phyloP scores from a whole-genome alignment of 2,113 vertebrate genomes.

The Dicentrarchus labrax region DNA sequence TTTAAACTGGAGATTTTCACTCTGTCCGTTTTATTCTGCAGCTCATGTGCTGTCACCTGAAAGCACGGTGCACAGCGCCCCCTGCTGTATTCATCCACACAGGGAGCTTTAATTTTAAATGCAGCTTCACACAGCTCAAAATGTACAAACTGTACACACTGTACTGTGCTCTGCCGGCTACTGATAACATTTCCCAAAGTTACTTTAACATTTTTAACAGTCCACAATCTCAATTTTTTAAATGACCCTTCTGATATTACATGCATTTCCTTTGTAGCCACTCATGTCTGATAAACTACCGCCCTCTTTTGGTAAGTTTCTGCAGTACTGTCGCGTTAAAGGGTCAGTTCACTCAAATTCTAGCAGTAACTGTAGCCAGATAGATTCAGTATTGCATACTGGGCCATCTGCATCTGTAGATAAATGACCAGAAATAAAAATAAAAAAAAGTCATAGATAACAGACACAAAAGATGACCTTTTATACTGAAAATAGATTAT shows the following conservation, averaged over 20 bases:
- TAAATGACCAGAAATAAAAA: neutral
- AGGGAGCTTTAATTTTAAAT: neutral
- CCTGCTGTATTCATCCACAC: slow-evolving; percentile 12
- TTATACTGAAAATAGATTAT: neutral
- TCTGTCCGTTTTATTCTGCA: neutral
- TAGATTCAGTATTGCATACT: neutral
- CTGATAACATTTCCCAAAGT: neutral
- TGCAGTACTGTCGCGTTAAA: slow-evolving; percentile 1
- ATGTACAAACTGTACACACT: neutral
- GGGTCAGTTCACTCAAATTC: neutral
- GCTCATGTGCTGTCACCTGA: neutral
- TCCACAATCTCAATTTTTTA: neutral
- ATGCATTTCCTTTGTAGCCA: fast-evolving
- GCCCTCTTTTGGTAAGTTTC: slow-evolving; percentile 45
- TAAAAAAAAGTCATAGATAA: neutral
- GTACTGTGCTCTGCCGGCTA: neutral
- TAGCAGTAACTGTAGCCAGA: neutral
- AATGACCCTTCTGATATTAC: neutral
- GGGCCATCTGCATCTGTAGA: too few species aligned
- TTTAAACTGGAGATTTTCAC: neutral
- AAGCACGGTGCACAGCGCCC: slow-evolving; percentile 53
- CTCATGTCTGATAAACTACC: neutral
- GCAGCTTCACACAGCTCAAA: neutral
- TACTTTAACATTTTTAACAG: neutral
- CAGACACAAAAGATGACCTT: neutral